phyloP scores from a whole-genome alignment of 2,113 vertebrate species.

The Sebastes fasciatus region DNA sequence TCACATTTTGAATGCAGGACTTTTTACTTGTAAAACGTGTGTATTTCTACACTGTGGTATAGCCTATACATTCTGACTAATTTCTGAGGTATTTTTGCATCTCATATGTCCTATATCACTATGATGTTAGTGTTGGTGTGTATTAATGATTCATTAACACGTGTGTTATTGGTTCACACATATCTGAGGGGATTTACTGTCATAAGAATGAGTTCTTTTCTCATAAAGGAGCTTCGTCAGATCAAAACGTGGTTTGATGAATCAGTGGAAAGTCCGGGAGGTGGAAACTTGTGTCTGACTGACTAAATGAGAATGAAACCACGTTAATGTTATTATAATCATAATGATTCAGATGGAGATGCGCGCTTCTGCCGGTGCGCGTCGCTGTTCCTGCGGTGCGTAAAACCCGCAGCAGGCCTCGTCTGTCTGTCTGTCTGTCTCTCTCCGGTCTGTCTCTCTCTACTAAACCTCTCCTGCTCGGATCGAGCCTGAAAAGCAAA shows the following conservation, averaged over 20 bases:
- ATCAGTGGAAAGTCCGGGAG: background rate
- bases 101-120: no score
- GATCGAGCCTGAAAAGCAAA: background rate
- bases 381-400: constrained; percentile 66
- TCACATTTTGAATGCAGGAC: background rate
- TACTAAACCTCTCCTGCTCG: background rate
- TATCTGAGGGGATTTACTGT: background rate
- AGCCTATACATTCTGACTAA: no score
- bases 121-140: no score
- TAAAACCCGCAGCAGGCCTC: constrained; percentile 50
- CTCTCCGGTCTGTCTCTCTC: constrained; percentile 14
- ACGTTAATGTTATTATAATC: background rate
- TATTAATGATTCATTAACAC: background rate
- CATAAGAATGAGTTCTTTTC: background rate
- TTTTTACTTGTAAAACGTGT: background rate
- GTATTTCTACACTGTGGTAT: no score
- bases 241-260: background rate
- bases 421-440: constrained; percentile 11
- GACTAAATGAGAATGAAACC: constrained; percentile 9
- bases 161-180: background rate
- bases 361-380: constrained; percentile 16
- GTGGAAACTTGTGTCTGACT: background rate
- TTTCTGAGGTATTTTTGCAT: no score
- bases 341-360: no score
- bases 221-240: background rate